phyloP scores from a whole-genome alignment of 2,888 invertebrate species.

The Polyploca ridens region DNA sequence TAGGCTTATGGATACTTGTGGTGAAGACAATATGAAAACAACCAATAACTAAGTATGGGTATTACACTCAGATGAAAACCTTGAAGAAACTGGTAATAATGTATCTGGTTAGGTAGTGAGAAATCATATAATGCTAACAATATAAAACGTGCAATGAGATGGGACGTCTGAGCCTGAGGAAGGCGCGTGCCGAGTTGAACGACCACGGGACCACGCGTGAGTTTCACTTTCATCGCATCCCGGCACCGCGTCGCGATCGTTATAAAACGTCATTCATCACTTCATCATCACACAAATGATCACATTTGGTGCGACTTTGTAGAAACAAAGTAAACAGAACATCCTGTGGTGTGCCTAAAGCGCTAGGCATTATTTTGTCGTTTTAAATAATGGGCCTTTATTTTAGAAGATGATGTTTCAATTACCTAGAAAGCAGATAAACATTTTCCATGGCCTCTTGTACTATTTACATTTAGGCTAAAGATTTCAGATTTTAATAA shows the following conservation, averaged over 20 bases:
- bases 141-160: slow-evolving; percentile 56
- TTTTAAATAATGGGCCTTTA: neutral
- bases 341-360: neutral
- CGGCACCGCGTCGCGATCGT: slow-evolving; percentile 46
- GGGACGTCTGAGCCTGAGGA: slow-evolving; percentile 46
- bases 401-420: too few species aligned
- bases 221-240: slow-evolving; percentile 80
- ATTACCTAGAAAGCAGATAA: too few species aligned
- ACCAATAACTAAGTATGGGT: neutral
- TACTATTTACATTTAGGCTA: too few species aligned
- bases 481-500: too few species aligned
- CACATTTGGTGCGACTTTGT: slow-evolving; percentile 2
- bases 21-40: neutral
- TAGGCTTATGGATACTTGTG: too few species aligned
- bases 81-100: neutral
- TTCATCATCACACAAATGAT: slow-evolving; percentile 33
- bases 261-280: slow-evolving; percentile 48
- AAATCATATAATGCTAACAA: slow-evolving; percentile 25
- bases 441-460: too few species aligned
- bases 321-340: neutral
- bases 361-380: neutral
- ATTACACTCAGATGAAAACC: neutral
- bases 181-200: slow-evolving; percentile 84
- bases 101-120: neutral
- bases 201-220: slow-evolving; percentile 72